Percentiles rank a stretch among this genome's conserved stretches.
Conservation (phyloP, 2,113 vertebrate genomes). For the Sciurus niger region DNA sequence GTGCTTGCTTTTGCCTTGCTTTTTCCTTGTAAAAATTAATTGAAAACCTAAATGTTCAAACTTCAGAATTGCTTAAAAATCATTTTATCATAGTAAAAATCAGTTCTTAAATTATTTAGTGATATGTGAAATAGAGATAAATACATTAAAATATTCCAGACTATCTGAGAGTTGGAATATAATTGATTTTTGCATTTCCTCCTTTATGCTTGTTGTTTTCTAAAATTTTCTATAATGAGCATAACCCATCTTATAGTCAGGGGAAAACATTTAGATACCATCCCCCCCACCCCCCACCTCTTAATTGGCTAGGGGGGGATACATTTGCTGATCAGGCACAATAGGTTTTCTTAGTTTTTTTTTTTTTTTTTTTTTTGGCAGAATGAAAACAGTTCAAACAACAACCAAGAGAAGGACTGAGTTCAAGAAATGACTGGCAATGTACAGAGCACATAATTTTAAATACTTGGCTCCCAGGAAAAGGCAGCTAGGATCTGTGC, state of each 20-base stretch:
- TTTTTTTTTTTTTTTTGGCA: conserved; percentile 37
- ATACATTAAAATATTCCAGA: neutral
- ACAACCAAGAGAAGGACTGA: neutral
- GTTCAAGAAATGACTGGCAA: conserved; percentile 29
- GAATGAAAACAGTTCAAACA: conserved; percentile 31
- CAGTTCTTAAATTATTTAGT: conserved; percentile 42
- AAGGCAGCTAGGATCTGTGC: neutral
- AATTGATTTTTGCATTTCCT: conserved; percentile 53
- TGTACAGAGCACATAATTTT: neutral
- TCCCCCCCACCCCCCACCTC: neutral
- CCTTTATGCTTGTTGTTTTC: conserved; percentile 50
- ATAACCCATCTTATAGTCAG: conserved; percentile 53
- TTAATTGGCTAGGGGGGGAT: neutral
- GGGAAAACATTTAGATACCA: conserved; percentile 18
- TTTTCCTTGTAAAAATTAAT: neutral
- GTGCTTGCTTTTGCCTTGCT: conserved; percentile 10
- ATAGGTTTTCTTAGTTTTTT: conserved; percentile 60
- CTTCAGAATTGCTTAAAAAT: conserved; percentile 3
- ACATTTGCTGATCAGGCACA: neutral
- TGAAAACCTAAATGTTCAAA: conserved; percentile 37
- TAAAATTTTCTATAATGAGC: conserved; percentile 64
- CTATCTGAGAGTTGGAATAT: conserved; percentile 28
- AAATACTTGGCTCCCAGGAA: neutral
- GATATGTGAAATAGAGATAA: conserved; percentile 37
- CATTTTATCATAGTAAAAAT: conserved; percentile 28